Conservation (phyloP, 2,113 vertebrate species). For the Sakesphorus luctuosus region DNA sequence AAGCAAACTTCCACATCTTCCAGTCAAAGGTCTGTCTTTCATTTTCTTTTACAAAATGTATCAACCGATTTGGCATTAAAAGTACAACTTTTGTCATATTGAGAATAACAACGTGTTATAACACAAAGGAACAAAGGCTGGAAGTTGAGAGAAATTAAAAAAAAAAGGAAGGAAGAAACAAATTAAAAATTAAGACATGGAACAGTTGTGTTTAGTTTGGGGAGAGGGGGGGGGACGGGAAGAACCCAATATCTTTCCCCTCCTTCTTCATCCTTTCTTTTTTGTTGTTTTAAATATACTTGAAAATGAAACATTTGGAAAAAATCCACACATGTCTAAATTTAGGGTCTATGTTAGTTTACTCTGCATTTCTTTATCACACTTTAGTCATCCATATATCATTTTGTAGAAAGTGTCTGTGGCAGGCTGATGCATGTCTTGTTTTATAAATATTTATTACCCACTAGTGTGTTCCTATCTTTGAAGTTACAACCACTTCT, state of each 20-base stretch:
- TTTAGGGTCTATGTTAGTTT: constrained; percentile 62
- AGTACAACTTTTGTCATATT: neutral
- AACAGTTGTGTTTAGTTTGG: constrained; percentile 20
- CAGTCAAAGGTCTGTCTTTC: constrained; percentile 42
- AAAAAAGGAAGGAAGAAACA: neutral
- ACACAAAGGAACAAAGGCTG: constrained; percentile 51
- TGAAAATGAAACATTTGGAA: constrained; percentile 47
- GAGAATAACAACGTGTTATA: neutral
- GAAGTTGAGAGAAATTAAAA: neutral
- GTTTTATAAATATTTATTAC: constrained; percentile 80
- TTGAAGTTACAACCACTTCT: constrained; percentile 67
- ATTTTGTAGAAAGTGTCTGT: constrained; percentile 52
- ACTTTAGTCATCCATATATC: constrained; percentile 67
- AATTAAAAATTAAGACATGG: constrained; percentile 27
- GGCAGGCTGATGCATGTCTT: constrained; percentile 70
- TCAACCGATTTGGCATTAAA: constrained; percentile 5
- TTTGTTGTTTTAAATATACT: neutral
- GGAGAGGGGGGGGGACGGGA: neutral
- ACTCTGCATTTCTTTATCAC: constrained; percentile 67
- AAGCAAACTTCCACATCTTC: neutral
- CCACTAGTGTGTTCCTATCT: constrained; percentile 58
- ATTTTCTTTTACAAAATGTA: constrained; percentile 49
- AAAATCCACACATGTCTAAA: constrained; percentile 51
- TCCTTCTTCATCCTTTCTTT: neutral
- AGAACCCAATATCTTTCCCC: neutral